phyloP scores from a whole-genome alignment of 2,113 vertebrate species.

The Oreochromis tanganicae region DNA sequence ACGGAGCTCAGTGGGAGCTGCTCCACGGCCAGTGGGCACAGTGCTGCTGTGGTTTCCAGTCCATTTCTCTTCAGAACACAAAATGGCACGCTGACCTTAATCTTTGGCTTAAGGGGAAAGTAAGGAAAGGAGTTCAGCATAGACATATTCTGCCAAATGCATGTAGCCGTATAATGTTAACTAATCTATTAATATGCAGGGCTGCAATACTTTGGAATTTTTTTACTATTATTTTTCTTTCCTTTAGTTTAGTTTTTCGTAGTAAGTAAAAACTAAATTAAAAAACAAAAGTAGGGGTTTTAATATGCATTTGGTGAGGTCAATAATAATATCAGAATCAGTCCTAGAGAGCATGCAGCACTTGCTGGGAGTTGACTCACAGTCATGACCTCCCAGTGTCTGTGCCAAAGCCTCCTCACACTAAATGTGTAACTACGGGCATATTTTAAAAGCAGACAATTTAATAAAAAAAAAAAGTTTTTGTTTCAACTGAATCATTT shows the following conservation, averaged over 20 bases:
- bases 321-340: not conserved
- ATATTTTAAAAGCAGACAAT: not conserved
- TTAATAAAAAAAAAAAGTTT: not conserved
- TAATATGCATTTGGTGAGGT: too few species aligned
- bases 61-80: not conserved
- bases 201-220: not conserved
- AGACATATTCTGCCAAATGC: not conserved
- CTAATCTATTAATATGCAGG: not conserved
- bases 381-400: not conserved
- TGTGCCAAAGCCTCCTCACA: not conserved
- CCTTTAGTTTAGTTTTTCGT: not conserved
- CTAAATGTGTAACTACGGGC: fast-evolving
- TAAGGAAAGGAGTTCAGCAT: not conserved
- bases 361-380: not conserved
- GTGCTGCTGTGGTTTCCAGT: not conserved
- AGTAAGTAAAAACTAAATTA: not conserved
- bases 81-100: not conserved
- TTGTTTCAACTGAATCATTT: not conserved
- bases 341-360: not conserved
- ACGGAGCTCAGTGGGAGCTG: not conserved
- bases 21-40: not conserved
- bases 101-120: not conserved
- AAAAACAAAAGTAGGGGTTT: not conserved
- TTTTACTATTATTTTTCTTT: not conserved
- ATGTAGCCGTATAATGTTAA: not conserved